Conservation (phyloP, 2,888 invertebrate genomes). For the Noctua fimbriata region DNA sequence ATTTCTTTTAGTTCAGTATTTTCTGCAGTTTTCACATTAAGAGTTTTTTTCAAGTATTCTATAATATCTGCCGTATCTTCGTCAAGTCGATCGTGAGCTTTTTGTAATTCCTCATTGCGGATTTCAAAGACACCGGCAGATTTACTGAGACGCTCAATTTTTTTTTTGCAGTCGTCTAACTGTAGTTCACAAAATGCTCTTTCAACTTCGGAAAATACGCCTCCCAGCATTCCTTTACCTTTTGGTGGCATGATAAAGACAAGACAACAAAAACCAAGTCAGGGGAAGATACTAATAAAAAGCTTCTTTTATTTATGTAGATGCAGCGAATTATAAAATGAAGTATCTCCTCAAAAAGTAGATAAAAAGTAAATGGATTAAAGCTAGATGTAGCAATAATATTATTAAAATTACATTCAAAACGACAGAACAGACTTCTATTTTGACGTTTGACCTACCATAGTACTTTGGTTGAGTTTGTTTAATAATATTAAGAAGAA, state of each 20-base stretch:
- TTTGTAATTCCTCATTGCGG: too few relatives aligned
- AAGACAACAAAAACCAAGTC: constrained; percentile 12
- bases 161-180: too few relatives aligned
- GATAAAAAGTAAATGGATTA: too few relatives aligned
- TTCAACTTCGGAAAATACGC: constrained; percentile 24
- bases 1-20: too few relatives aligned
- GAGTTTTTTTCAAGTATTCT: too few relatives aligned
- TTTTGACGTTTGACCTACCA: neutral
- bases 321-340: neutral
- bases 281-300: neutral
- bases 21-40: too few relatives aligned
- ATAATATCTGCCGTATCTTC: too few relatives aligned
- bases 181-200: too few relatives aligned
- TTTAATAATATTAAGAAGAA: neutral
- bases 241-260: constrained; percentile 83
- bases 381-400: neutral
- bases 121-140: too few relatives aligned
- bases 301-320: neutral
- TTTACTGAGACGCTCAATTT: too few relatives aligned
- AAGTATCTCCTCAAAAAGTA: neutral
- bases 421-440: neutral
- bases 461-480: neutral
- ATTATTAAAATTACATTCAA: too few relatives aligned
- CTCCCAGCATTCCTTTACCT: constrained; percentile 41
- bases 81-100: too few relatives aligned